Evolutionary conservation across 2,888 invertebrate genomes (phyloP).

Genomic region (Lottia scabra): DNA sequence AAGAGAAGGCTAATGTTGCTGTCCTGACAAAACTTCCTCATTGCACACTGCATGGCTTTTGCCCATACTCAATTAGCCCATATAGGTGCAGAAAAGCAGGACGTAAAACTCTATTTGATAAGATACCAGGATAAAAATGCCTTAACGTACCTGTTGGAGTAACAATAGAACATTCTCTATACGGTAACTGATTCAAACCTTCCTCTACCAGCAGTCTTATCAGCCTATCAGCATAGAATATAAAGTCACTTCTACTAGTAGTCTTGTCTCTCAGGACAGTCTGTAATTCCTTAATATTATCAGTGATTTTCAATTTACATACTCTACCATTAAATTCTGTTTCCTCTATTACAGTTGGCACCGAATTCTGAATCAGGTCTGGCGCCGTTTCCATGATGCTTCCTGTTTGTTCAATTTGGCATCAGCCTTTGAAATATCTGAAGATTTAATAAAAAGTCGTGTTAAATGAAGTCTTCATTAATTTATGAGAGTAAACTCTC

Average conservation of each 20-base stretch:
- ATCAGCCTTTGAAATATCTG: neutral
- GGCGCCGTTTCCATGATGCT: neutral
- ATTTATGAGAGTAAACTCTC: no score
- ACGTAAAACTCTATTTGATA: no score
- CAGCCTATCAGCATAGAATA: conserved; percentile 97
- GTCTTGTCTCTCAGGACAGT: conserved; percentile 73
- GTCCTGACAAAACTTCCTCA: no score
- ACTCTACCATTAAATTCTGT: conserved; percentile 54
- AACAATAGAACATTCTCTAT: conserved; percentile 87
- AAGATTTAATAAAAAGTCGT: conserved; percentile 5
- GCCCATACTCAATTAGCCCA: no score
- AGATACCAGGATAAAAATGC: no score
- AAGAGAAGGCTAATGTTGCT: no score
- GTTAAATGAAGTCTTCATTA: no score
- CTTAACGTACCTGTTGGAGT: conserved; percentile 82
- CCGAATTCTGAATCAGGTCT: conserved; percentile 46
- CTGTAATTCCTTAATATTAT: conserved; percentile 69
- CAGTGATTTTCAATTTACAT: conserved; percentile 56
- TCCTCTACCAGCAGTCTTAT: conserved; percentile 98
- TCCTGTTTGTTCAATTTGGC: no score
- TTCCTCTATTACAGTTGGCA: conserved; percentile 59
- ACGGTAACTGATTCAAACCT: conserved; percentile 95
- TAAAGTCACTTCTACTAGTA: conserved; percentile 80
- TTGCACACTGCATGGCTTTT: no score
- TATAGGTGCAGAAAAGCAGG: no score